phyloP scores from a whole-genome alignment of 2,888 invertebrate species.

The Empis livida region DNA sequence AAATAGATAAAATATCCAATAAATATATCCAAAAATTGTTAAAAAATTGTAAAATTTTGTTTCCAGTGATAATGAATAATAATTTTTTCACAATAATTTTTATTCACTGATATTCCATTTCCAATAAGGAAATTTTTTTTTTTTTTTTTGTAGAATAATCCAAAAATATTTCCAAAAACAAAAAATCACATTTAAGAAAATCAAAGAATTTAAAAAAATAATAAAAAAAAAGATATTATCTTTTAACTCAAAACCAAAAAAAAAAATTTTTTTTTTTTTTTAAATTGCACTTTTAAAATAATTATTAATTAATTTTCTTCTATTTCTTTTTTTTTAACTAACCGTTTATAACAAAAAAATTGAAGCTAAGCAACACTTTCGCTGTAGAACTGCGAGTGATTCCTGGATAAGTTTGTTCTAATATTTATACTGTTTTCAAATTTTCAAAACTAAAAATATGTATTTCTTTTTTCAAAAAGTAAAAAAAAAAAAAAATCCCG shows the following conservation, averaged over 20 bases:
- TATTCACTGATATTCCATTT: too few species aligned
- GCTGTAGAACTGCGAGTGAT: conserved; percentile 38
- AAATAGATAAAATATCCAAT: too few species aligned
- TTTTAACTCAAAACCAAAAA: conserved; percentile 1
- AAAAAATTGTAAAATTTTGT: too few species aligned
- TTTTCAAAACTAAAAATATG: conserved; percentile 8
- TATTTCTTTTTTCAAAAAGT: conserved; percentile 12
- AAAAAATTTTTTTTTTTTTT: neutral
- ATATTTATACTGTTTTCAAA: conserved; percentile 33
- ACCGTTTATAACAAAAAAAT: conserved; percentile 30
- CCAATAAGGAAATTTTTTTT: too few species aligned
- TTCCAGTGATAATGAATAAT: too few species aligned
- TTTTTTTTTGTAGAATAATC: too few species aligned
- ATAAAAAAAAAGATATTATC: neutral
- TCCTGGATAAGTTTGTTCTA: conserved; percentile 33
- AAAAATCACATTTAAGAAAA: neutral
- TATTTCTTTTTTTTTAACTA: conserved; percentile 16
- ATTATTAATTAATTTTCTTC: conserved; percentile 1
- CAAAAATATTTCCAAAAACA: too few species aligned
- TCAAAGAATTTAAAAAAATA: too few species aligned
- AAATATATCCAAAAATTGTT: too few species aligned
- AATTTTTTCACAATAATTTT: too few species aligned
- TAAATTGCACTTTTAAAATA: neutral
- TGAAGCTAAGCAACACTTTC: conserved; percentile 35
- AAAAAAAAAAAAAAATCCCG: conserved; percentile 6